These are phyloP conservation scores for Buteo buteo DNA, from an alignment of 2,113 vertebrate species.

Conservation along the genomic window DNA sequence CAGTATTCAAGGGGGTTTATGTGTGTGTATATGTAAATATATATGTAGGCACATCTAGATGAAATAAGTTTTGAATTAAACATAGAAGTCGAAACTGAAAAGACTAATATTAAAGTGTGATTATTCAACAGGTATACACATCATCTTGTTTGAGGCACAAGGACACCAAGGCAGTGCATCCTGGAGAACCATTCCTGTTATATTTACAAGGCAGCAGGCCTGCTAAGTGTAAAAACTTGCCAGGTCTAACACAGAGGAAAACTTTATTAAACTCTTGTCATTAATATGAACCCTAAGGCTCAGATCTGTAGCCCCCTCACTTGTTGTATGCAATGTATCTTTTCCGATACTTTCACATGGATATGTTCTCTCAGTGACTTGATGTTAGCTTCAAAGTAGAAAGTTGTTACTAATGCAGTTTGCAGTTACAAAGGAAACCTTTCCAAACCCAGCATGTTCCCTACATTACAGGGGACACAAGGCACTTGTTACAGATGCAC, in stretches of 20 bases:
- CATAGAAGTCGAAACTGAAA: neutral
- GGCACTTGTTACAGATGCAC: neutral
- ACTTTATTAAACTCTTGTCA: neutral
- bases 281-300: neutral
- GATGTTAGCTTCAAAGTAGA: neutral
- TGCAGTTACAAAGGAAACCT: neutral
- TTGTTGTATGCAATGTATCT: neutral
- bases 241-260: neutral
- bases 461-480: neutral
- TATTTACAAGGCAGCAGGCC: neutral
- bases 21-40: neutral
- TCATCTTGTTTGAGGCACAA: neutral
- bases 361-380: neutral
- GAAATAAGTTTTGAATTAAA: neutral
- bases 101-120: neutral
- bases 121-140: neutral
- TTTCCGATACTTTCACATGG: neutral
- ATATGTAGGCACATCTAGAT: neutral
- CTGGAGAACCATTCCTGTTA: fast-evolving
- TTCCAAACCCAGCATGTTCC: neutral
- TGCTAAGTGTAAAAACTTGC: neutral
- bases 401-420: neutral
- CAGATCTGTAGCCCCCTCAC: neutral
- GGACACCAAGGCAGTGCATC: fast-evolving
- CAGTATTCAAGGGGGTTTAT: neutral